Conservation (phyloP, 2,888 invertebrate species). For the Listrodromus nycthemerus region DNA sequence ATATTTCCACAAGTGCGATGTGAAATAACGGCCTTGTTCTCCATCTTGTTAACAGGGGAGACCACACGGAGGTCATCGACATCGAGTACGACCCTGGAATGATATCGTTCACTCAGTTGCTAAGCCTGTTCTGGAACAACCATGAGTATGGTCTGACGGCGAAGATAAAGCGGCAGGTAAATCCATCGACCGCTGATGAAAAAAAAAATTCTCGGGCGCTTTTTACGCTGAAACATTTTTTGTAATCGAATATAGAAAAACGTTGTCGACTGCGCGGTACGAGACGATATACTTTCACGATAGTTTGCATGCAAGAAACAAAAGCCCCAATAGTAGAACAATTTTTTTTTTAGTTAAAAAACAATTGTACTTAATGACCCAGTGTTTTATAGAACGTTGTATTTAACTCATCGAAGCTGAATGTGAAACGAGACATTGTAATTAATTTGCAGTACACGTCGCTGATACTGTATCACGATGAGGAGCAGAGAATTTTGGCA, state of each 20-base stretch:
- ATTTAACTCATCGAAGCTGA: not conserved
- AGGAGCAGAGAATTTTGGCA: slow-evolving; percentile 92
- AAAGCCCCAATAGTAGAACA: not conserved
- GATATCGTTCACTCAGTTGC: slow-evolving; percentile 90
- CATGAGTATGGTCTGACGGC: slow-evolving; percentile 95
- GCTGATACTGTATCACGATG: slow-evolving; percentile 94
- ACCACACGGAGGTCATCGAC: slow-evolving; percentile 97
- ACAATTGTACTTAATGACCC: too few relatives aligned
- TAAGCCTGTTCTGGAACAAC: slow-evolving; percentile 95
- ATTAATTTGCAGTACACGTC: slow-evolving; percentile 91
- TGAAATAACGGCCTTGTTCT: slow-evolving; percentile 2
- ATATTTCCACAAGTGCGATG: slow-evolving; percentile 4
- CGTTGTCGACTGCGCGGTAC: not conserved
- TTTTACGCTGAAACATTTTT: not conserved
- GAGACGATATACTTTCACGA: not conserved
- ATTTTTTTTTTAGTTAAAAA: too few relatives aligned
- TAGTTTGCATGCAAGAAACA: not conserved
- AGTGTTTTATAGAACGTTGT: too few relatives aligned
- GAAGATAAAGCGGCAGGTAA: slow-evolving; percentile 92
- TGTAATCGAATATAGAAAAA: not conserved
- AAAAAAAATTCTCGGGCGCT: not conserved
- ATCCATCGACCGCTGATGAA: slow-evolving; percentile 17
- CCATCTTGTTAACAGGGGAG: slow-evolving; percentile 88
- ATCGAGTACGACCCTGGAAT: slow-evolving; percentile 94
- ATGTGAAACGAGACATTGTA: not conserved